Conservation (phyloP, 2,888 invertebrate genomes). For the Tortricodes alternella region DNA sequence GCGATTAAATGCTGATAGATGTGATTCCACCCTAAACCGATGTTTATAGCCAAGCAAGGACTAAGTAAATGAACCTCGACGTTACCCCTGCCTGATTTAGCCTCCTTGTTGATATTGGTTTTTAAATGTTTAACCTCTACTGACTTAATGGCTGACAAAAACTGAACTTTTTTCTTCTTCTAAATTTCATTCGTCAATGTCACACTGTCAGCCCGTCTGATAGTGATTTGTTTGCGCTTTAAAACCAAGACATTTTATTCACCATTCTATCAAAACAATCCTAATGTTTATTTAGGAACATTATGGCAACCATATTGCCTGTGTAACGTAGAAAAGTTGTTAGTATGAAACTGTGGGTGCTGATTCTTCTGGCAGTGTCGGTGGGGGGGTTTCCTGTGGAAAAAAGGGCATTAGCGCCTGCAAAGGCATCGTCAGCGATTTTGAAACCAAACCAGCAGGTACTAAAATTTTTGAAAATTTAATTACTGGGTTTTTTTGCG, state of each 20-base stretch:
- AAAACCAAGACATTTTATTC: slow-evolving; percentile 50
- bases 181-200: slow-evolving; percentile 46
- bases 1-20: too few species aligned
- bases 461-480: too few species aligned
- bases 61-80: too few species aligned
- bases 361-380: slow-evolving; percentile 58
- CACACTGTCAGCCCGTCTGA: slow-evolving; percentile 49
- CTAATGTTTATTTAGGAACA: slow-evolving; percentile 40
- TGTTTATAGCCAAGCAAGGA: too few species aligned
- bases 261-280: slow-evolving; percentile 48
- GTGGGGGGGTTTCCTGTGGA: slow-evolving; percentile 59
- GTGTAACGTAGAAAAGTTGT: slow-evolving; percentile 40
- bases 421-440: too few species aligned
- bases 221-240: slow-evolving; percentile 63
- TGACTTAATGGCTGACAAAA: not conserved
- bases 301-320: slow-evolving; percentile 52
- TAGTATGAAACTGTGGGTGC: slow-evolving; percentile 64
- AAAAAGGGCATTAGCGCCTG: too few species aligned
- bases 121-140: too few species aligned
- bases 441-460: slow-evolving; percentile 38
- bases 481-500: too few species aligned
- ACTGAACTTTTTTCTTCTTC: slow-evolving; percentile 31
- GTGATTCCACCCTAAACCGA: too few species aligned
- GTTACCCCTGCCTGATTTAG: too few species aligned
- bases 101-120: too few species aligned